phyloP scores from a whole-genome alignment of 2,888 invertebrate species.

The Lasius platythorax region DNA sequence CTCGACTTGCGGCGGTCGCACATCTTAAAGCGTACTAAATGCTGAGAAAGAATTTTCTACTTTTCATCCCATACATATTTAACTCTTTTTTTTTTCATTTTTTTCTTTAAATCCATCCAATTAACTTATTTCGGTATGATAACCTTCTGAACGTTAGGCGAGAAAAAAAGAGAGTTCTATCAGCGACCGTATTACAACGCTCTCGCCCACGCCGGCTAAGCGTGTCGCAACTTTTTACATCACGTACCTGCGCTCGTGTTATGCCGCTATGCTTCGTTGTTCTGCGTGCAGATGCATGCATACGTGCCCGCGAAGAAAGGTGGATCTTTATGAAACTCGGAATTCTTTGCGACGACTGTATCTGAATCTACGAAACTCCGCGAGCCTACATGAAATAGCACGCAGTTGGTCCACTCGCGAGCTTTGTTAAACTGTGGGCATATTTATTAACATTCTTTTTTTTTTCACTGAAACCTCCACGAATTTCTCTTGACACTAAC shows the following conservation, averaged over 20 bases:
- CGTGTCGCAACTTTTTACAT: conserved; percentile 74
- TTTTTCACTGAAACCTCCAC: neutral
- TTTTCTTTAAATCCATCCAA: neutral
- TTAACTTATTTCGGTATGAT: neutral
- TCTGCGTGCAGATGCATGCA: conserved; percentile 57
- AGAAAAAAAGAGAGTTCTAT: conserved; percentile 55
- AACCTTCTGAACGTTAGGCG: neutral
- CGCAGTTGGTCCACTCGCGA: neutral
- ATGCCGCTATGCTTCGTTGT: conserved; percentile 75
- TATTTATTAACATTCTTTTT: neutral
- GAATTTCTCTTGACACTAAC: neutral
- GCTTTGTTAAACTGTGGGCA: neutral
- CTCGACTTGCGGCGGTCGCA: neutral
- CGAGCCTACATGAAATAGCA: conserved; percentile 20
- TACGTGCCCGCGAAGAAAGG: conserved; percentile 43
- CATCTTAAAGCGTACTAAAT: neutral
- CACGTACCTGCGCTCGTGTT: conserved; percentile 66
- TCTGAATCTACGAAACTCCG: conserved; percentile 18
- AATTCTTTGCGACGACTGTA: conserved; percentile 39
- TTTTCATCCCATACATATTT: neutral
- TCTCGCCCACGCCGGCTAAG: conserved; percentile 60
- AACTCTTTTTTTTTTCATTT: no score
- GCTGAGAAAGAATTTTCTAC: neutral
- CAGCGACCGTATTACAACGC: conserved; percentile 59
- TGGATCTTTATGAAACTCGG: conserved; percentile 50